Evolutionary conservation across 2,888 invertebrate genomes (phyloP).

Genomic region (Cotesia congregata): DNA sequence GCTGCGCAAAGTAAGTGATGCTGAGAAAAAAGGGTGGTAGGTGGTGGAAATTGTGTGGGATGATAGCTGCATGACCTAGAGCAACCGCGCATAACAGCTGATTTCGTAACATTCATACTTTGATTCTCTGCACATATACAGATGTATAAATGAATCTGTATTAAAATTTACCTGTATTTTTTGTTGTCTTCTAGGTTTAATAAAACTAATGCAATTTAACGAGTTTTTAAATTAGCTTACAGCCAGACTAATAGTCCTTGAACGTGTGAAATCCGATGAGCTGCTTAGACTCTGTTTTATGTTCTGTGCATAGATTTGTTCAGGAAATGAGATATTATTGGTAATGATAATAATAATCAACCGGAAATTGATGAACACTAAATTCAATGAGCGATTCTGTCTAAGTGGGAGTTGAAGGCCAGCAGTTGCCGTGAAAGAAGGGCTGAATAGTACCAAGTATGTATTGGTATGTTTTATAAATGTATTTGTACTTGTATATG

Average conservation of each 20-base stretch:
- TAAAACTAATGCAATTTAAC: background rate
- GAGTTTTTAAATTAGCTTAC: background rate
- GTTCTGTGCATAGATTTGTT: background rate
- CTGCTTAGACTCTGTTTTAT: background rate
- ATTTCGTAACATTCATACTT: conserved; percentile 53
- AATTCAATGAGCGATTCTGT: conserved; percentile 12
- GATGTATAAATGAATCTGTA: background rate
- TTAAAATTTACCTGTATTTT: background rate
- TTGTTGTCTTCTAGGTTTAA: background rate
- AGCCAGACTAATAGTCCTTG: background rate
- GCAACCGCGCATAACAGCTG: conserved; percentile 50
- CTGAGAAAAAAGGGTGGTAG: background rate
- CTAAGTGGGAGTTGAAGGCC: conserved; percentile 11
- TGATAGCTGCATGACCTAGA: conserved; percentile 34
- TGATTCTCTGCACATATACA: background rate
- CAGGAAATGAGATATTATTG: background rate
- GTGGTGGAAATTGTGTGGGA: conserved; percentile 5
- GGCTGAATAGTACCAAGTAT: conserved; percentile 3
- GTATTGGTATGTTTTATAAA: background rate
- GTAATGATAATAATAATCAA: conserved; percentile 5
- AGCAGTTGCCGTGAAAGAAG: conserved; percentile 16
- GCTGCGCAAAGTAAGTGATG: conserved; percentile 17
- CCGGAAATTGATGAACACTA: conserved; percentile 18
- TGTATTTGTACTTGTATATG: background rate
- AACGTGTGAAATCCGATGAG: background rate